phyloP scores from a whole-genome alignment of 2,797 vertebrate genomes.

The Phoebastria nigripes region DNA sequence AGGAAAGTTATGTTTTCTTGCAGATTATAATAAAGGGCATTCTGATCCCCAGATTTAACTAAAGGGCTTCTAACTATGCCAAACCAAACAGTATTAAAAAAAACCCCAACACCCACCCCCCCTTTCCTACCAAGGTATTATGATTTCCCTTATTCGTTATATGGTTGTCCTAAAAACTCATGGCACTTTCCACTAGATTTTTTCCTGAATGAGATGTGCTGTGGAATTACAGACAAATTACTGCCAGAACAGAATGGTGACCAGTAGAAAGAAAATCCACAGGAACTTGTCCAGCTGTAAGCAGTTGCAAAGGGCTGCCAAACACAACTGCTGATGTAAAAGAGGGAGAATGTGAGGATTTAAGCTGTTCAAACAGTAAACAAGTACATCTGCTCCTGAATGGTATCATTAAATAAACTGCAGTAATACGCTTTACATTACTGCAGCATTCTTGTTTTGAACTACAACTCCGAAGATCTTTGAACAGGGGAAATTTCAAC shows the following conservation, averaged over 20 bases:
- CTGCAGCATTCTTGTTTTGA: not conserved
- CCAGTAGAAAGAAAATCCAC: not conserved
- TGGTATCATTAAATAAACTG: slow-evolving; percentile 3
- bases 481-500: not conserved
- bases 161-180: not conserved
- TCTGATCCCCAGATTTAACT: not conserved
- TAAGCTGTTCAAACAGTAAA: slow-evolving; percentile 36
- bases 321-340: slow-evolving; percentile 35
- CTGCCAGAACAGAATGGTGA: not conserved
- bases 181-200: not conserved
- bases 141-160: not conserved
- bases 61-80: not conserved
- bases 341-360: slow-evolving; percentile 17
- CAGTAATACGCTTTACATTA: not conserved
- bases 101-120: accelerated
- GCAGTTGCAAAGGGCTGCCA: slow-evolving; percentile 11
- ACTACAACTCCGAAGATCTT: not conserved
- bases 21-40: not conserved
- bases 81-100: not conserved
- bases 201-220: not conserved
- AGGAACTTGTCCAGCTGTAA: slow-evolving; percentile 32
- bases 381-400: slow-evolving; percentile 49
- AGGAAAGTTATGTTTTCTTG: not conserved
- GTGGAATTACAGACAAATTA: not conserved
- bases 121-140: not conserved